These are phyloP conservation scores for Acomys russatus DNA, from an alignment of 2,797 vertebrate genomes.

Conservation along the genomic window DNA sequence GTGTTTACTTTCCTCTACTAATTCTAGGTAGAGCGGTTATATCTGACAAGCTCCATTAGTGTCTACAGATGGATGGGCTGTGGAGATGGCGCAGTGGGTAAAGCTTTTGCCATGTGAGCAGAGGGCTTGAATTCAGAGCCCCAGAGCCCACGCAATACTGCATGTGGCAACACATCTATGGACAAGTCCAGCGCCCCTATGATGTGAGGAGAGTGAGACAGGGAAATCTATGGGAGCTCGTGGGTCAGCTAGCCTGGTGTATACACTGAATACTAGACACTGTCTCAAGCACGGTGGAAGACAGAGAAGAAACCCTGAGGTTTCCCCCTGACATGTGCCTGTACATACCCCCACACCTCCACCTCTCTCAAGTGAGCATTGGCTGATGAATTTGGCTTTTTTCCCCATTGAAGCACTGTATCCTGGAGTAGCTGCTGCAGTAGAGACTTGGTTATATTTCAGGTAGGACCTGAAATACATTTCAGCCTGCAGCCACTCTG, in stretches of 20 bases:
- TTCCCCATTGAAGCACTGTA: constrained; percentile 5
- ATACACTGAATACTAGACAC: background rate
- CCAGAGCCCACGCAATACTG: background rate
- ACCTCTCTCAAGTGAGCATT: background rate
- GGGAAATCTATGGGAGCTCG: background rate
- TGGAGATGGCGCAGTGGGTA: background rate
- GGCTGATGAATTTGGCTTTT: background rate
- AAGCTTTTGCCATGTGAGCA: background rate
- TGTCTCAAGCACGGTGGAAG: background rate
- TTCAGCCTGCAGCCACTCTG: background rate
- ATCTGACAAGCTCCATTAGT: background rate
- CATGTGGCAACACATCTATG: background rate
- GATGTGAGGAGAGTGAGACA: background rate
- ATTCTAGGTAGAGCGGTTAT: background rate
- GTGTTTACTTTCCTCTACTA: constrained; percentile 20
- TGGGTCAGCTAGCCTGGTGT: background rate
- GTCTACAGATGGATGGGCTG: background rate
- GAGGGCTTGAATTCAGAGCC: background rate
- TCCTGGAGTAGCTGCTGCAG: background rate
- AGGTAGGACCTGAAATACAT: background rate
- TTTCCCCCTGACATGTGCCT: background rate
- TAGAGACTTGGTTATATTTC: constrained; percentile 31
- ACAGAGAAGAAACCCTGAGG: background rate
- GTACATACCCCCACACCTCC: background rate
- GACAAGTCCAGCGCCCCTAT: background rate